Evolutionary conservation across 2,113 vertebrate genomes (phyloP).

Genomic region (Tursiops truncatus): DNA sequence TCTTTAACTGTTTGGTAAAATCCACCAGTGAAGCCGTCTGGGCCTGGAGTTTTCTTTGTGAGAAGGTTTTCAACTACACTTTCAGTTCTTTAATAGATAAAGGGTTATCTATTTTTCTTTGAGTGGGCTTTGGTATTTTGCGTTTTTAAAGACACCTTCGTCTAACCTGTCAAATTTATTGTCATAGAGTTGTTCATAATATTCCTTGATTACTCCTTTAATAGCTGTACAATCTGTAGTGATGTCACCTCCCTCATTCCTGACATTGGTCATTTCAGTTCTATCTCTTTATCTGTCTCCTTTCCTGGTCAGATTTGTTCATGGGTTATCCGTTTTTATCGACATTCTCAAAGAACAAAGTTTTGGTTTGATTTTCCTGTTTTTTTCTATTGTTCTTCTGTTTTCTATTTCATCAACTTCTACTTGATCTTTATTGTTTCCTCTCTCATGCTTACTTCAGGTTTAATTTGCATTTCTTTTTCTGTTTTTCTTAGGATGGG

Average conservation of each 20-base stretch:
- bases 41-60: not conserved
- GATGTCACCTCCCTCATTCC: rapidly evolving
- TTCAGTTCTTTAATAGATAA: rapidly evolving
- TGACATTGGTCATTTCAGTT: too few relatives aligned
- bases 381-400: not conserved
- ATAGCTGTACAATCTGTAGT: not conserved
- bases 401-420: not conserved
- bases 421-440: not conserved
- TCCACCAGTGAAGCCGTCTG: not conserved
- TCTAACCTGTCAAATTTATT: not conserved
- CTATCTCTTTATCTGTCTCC: too few relatives aligned
- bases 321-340: not conserved
- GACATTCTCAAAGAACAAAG: not conserved
- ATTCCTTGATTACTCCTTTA: not conserved
- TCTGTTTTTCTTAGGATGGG: not conserved
- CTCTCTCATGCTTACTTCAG: not conserved
- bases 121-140: not conserved
- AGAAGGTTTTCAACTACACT: not conserved
- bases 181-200: not conserved
- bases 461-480: not conserved
- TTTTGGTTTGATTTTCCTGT: not conserved
- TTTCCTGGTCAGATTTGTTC: not conserved
- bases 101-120: not conserved
- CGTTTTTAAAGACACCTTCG: not conserved
- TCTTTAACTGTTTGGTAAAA: not conserved